phyloP scores from a whole-genome alignment of 2,888 invertebrate species.

The Drosophila prostipennis region DNA sequence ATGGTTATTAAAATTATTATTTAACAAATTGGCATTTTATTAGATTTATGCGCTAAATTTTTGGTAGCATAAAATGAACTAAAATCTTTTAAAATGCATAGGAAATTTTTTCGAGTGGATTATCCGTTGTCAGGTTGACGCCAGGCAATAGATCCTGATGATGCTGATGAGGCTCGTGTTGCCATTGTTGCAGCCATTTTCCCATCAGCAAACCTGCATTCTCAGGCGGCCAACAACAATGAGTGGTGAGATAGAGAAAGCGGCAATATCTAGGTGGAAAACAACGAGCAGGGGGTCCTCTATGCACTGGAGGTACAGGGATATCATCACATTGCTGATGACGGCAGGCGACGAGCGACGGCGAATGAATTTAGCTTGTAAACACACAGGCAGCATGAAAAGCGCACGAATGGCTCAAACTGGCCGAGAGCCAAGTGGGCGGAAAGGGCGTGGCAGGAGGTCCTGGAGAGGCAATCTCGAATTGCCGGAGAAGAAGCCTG shows the following conservation, averaged over 20 bases:
- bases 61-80: too few relatives aligned
- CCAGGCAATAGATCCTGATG: constrained; percentile 47
- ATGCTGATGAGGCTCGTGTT: constrained; percentile 48
- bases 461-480: constrained; percentile 43
- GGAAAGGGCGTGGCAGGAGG: background rate
- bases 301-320: constrained; percentile 14
- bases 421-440: constrained; percentile 38
- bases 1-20: too few relatives aligned
- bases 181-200: constrained; percentile 33
- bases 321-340: constrained; percentile 42
- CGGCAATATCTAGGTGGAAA: constrained; percentile 11
- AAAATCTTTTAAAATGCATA: background rate
- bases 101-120: constrained; percentile 9
- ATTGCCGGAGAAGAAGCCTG: constrained; percentile 36
- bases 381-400: constrained; percentile 55
- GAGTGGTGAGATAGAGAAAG: constrained; percentile 7
- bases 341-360: constrained; percentile 24
- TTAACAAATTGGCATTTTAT: too few relatives aligned
- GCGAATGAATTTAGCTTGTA: constrained; percentile 52
- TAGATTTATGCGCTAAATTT: too few relatives aligned
- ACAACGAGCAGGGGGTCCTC: background rate
- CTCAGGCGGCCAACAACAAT: constrained; percentile 33
- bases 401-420: constrained; percentile 42
- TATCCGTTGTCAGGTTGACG: constrained; percentile 5
- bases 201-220: constrained; percentile 46